Base-by-base conservation (phyloP, 2,113 vertebrate species). In the Myotis davidii region DNA sequence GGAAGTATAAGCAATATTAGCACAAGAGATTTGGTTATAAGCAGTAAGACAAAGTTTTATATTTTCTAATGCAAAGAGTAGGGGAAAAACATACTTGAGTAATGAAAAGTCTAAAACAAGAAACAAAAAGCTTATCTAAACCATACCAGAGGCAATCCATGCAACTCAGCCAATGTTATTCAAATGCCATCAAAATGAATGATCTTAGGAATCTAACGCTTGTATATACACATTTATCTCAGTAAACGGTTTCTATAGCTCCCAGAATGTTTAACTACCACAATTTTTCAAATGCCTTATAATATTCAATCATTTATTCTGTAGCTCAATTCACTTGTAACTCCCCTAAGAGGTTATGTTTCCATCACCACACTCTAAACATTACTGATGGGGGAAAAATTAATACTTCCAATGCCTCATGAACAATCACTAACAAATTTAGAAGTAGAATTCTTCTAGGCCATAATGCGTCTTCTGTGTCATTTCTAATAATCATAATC, bases 301-400 rank as follows among this genome's bases (percentile, higher is more conserved):
- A 95, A 96, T 81, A 89, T 45, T 94, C 64, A 97, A 89, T 96
- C 95, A 94, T 94, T 97, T 95, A 87, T 96, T 94, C 56, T 88
- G 95, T 34, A 91, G 77, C 64, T 96, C 82, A 86, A 1, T 70
- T 67, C 65, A 88, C 54, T 76, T 93, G 54, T 34, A 89, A 89
- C 69, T 81, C 50, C 39, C 17, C 21, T 64, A 94, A 37, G 14
- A 93, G 32, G 7, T 90, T 91, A 76, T 21, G 32, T 86, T 85
- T 96, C 42, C 37, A 93, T 96, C 34, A 78, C 32, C n/a, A 67
- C 6, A 54, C 42, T 94, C 81, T 32, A 92, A 88, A 88, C 32
- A 81, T 39, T 78, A 76, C 8, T 89, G 52, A 88, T 65, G 29
- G 76, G 83, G 84, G 23, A 23, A 5, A 5, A 90, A 83, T 64